Percentiles rank a stretch among this genome's conserved stretches.
Conservation (phyloP, 2,888 invertebrate species). For the Dynastes grantii region DNA sequence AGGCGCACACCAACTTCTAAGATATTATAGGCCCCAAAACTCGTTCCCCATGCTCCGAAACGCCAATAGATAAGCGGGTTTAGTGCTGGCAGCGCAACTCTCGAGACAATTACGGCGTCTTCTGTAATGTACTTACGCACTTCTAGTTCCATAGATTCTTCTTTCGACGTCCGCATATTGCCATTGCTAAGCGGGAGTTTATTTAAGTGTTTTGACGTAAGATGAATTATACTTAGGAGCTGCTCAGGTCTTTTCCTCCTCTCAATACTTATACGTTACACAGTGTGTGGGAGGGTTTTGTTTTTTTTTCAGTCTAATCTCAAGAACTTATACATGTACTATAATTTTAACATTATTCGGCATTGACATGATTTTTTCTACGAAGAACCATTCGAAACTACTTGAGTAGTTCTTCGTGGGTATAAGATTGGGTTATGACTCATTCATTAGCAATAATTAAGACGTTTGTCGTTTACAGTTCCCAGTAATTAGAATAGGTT, state of each 20-base stretch:
- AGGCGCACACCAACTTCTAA: constrained; percentile 54
- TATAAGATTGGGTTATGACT: constrained; percentile 14
- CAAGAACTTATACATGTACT: background rate
- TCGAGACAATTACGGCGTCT: constrained; percentile 29
- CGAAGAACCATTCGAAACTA: constrained; percentile 5
- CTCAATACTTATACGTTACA: too few relatives aligned
- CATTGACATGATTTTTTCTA: constrained; percentile 22
- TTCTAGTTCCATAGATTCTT: constrained; percentile 22
- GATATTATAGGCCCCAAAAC: constrained; percentile 47
- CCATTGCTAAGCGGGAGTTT: background rate
- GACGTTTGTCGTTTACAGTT: background rate
- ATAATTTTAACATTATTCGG: constrained; percentile 13
- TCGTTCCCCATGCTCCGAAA: constrained; percentile 1
- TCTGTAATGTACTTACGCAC: constrained; percentile 31
- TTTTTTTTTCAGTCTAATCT: background rate
- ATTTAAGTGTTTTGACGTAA: constrained; percentile 46
- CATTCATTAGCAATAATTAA: constrained; percentile 8
- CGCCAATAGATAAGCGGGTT: constrained; percentile 9
- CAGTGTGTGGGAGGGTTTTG: too few relatives aligned
- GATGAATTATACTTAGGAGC: constrained; percentile 14
- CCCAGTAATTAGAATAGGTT: too few relatives aligned
- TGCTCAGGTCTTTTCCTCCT: too few relatives aligned
- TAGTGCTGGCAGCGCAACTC: constrained; percentile 7
- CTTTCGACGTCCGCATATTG: constrained; percentile 14
- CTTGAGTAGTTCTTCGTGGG: constrained; percentile 12